phyloP scores from a whole-genome alignment of 1,140 invertebrate genomes.

The Procambarus clarkii region DNA sequence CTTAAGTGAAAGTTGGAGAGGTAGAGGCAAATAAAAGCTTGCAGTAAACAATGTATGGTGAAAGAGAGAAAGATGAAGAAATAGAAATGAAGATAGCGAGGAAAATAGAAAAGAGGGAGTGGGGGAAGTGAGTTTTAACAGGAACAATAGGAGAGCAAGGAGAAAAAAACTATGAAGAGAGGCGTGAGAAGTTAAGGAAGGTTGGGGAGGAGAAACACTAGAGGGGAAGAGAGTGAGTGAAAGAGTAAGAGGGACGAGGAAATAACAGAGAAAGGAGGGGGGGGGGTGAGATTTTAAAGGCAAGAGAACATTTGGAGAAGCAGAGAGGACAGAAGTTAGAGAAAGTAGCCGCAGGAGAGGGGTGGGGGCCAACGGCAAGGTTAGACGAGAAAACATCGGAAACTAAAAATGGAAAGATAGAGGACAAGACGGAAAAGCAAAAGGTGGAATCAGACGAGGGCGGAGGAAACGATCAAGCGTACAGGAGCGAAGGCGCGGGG shows the following conservation, averaged over 20 bases:
- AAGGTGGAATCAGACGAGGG: too few species aligned
- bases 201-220: too few species aligned
- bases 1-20: neutral
- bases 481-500: too few species aligned
- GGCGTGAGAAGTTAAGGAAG: neutral
- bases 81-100: neutral
- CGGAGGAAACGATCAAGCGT: too few species aligned
- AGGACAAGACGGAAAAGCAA: too few species aligned
- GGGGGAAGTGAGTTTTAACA: too few species aligned
- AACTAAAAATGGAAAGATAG: neutral
- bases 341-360: neutral
- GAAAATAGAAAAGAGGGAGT: neutral
- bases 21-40: neutral
- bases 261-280: neutral
- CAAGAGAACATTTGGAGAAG: neutral
- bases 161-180: neutral
- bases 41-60: neutral
- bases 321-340: neutral
- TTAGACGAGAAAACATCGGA: constrained; percentile 6
- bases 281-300: neutral
- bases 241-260: too few species aligned
- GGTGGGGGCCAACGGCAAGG: neutral
- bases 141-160: neutral
- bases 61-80: neutral
- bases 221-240: too few species aligned